Conservation (phyloP, 2,888 invertebrate species). For the Torymus texanus region DNA sequence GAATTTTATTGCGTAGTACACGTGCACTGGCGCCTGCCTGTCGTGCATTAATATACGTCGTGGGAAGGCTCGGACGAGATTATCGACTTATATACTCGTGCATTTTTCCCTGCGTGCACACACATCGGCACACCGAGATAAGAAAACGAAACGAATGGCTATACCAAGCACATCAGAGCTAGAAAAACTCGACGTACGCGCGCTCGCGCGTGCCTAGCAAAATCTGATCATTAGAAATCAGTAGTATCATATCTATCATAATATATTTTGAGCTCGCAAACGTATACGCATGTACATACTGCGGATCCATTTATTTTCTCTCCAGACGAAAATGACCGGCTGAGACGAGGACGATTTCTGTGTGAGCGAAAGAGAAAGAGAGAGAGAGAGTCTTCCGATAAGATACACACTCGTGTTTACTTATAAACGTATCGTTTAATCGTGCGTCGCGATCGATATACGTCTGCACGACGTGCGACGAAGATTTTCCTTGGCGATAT, state of each 20-base stretch:
- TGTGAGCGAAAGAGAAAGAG: neutral
- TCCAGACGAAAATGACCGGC: constrained; percentile 3
- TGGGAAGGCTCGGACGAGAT: no score
- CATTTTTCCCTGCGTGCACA: no score
- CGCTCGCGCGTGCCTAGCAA: no score
- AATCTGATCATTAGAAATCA: neutral
- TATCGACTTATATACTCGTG: no score
- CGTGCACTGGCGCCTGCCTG: no score
- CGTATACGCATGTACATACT: neutral
- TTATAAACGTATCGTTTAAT: constrained; percentile 35
- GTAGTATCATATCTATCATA: constrained; percentile 17
- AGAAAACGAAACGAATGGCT: no score
- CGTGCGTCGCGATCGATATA: constrained; percentile 28
- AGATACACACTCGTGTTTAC: constrained; percentile 21
- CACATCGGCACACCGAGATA: no score
- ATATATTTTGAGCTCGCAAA: neutral
- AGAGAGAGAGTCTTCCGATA: neutral
- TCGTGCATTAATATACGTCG: no score
- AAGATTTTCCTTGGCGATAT: constrained; percentile 36
- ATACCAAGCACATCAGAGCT: no score
- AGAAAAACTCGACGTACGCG: no score
- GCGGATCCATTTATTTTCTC: constrained; percentile 18
- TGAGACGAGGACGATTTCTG: neutral
- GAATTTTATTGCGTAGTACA: no score
- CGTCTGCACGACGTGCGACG: neutral